Percentiles rank a stretch among this genome's conserved stretches.
phyloP scores from a whole-genome alignment of 2,113 vertebrate species.

The Salvelinus fontinalis region DNA sequence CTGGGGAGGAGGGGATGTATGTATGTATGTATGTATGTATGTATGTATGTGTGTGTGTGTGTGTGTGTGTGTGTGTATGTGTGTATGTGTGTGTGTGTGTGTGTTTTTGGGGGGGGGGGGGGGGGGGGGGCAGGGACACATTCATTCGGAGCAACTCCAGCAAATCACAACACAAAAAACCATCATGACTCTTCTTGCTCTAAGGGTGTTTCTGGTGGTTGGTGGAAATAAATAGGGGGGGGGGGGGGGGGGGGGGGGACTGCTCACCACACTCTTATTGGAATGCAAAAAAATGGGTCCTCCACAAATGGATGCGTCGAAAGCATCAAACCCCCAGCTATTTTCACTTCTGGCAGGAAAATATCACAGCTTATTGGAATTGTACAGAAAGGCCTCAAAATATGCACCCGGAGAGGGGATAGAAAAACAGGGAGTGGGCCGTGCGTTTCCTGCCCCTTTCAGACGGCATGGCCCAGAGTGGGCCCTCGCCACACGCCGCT shows the following conservation, averaged over 20 bases:
- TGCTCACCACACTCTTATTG: conserved; percentile 1
- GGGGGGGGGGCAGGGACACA: neutral
- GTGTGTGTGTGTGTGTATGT: too few species aligned
- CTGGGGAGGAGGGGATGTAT: neutral
- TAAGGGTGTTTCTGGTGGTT: neutral
- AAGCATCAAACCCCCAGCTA: neutral
- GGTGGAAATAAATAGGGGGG: neutral
- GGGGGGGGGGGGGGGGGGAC: neutral
- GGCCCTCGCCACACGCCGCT: conserved; percentile 31
- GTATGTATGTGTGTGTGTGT: too few species aligned
- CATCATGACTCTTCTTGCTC: too few species aligned
- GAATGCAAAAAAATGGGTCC: conserved; percentile 16
- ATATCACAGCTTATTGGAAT: conserved; percentile 35
- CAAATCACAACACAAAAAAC: too few species aligned
- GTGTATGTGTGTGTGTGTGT: too few species aligned
- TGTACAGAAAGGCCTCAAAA: conserved; percentile 45
- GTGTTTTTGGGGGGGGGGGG: too few species aligned
- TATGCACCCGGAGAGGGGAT: conserved; percentile 25
- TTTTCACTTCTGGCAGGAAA: conserved; percentile 32
- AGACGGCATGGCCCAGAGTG: conserved; percentile 33
- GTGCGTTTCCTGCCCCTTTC: conserved; percentile 46
- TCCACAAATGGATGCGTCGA: conserved; percentile 17
- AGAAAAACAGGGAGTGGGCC: conserved; percentile 48
- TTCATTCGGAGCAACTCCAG: too few species aligned
- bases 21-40: too few species aligned